phyloP scores from a whole-genome alignment of 2,797 vertebrate genomes.

The Neosilurus hyrtlii region DNA sequence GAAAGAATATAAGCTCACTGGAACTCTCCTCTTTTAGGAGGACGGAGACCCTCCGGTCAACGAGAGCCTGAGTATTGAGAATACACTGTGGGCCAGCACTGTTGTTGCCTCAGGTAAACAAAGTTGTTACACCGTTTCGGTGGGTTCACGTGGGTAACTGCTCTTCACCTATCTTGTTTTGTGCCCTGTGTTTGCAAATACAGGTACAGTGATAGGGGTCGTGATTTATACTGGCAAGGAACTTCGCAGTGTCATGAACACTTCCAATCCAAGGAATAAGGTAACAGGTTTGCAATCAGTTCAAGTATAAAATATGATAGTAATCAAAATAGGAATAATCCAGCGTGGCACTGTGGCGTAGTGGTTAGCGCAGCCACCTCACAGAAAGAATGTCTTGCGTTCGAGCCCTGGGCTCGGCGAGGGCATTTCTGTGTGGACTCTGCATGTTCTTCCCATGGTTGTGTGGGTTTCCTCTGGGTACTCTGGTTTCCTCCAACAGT shows the following conservation, averaged over 20 bases:
- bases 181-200: neutral
- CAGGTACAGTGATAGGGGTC: conserved; percentile 93
- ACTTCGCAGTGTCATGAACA: conserved; percentile 96
- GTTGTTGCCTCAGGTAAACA: conserved; percentile 93
- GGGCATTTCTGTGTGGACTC: too few relatives aligned
- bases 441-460: too few relatives aligned
- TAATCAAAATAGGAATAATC: neutral
- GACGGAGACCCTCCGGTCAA: conserved; percentile 94
- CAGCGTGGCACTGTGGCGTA: too few relatives aligned
- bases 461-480: too few relatives aligned
- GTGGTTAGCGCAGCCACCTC: too few relatives aligned
- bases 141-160: neutral
- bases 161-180: neutral
- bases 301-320: neutral
- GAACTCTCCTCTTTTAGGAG: conserved; percentile 73
- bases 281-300: conserved; percentile 68
- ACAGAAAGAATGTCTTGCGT: too few relatives aligned
- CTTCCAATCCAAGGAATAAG: conserved; percentile 95
- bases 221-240: conserved; percentile 98
- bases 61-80: conserved; percentile 96
- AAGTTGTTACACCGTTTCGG: neutral
- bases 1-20: neutral
- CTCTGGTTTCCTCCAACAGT: too few relatives aligned
- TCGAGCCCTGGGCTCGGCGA: too few relatives aligned
- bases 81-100: conserved; percentile 96